These are phyloP conservation scores for Melinopterus prodromus DNA, from an alignment of 2,888 invertebrate genomes.

Conservation along the genomic window DNA sequence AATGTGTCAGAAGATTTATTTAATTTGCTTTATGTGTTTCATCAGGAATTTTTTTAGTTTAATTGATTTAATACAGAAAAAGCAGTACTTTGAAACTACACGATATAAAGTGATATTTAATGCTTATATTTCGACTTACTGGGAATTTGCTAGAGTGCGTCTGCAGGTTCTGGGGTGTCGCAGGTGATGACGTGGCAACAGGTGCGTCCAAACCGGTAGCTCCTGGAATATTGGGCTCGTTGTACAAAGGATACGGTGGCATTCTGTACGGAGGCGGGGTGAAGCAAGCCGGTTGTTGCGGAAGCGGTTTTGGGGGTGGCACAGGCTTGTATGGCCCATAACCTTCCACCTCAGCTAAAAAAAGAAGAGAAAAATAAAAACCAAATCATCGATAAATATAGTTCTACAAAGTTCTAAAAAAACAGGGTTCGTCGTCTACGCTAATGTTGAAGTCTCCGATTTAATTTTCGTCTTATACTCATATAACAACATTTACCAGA, in stretches of 20 bases:
- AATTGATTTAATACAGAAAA: no score
- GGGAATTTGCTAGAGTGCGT: slow-evolving; percentile 84
- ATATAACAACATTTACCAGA: no score
- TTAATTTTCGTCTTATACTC: no score
- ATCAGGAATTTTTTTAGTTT: no score
- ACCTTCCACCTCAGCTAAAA: slow-evolving; percentile 65
- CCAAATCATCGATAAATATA: background rate
- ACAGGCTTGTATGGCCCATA: slow-evolving; percentile 68
- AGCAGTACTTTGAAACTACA: no score
- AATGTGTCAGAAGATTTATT: no score
- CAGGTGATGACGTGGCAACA: slow-evolving; percentile 59
- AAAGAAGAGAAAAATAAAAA: background rate
- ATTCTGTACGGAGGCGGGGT: slow-evolving; percentile 71
- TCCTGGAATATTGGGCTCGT: slow-evolving; percentile 65
- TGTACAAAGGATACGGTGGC: slow-evolving; percentile 72
- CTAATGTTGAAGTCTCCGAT: no score
- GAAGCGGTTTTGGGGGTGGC: slow-evolving; percentile 69
- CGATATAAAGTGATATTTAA: background rate
- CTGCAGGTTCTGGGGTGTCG: slow-evolving; percentile 65
- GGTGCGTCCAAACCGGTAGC: slow-evolving; percentile 64
- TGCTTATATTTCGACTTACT: slow-evolving; percentile 64
- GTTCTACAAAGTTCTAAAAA: no score
- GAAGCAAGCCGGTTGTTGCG: slow-evolving; percentile 57
- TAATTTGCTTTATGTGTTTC: no score
- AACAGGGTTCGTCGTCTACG: no score